Evolutionary conservation across 2,797 vertebrate genomes (phyloP).

Genomic region (Cygnus olor): DNA sequence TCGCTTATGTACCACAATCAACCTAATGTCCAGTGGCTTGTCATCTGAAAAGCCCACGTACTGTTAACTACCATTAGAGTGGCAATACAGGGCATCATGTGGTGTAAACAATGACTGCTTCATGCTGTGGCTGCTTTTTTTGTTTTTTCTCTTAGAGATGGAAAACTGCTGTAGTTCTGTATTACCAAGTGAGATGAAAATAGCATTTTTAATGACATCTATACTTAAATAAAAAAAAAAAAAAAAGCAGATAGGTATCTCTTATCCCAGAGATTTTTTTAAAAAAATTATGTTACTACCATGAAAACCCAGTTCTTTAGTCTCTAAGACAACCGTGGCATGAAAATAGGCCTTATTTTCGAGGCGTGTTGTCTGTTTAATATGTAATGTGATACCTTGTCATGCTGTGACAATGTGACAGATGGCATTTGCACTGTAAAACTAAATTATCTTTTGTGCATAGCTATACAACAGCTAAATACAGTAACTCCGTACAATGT

Average conservation of each 20-base stretch:
- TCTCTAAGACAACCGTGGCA: constrained; percentile 54
- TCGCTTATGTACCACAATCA: constrained; percentile 11
- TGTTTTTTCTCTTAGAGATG: constrained; percentile 6
- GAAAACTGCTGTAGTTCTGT: background rate
- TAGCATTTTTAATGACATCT: background rate
- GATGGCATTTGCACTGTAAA: constrained; percentile 74
- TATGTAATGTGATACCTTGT: constrained; percentile 80
- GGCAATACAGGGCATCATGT: background rate
- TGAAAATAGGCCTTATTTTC: constrained; percentile 71
- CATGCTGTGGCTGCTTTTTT: background rate
- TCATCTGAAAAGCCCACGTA: background rate
- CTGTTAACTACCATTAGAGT: constrained; percentile 3
- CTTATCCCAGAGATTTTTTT: background rate
- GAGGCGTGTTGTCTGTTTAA: constrained; percentile 75
- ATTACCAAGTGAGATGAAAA: background rate
- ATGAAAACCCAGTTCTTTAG: constrained; percentile 9
- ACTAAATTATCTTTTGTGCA: constrained; percentile 78
- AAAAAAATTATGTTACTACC: background rate
- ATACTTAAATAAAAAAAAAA: background rate
- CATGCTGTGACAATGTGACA: constrained; percentile 76
- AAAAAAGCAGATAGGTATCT: background rate
- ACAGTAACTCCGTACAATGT: constrained; percentile 52
- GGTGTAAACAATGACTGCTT: background rate
- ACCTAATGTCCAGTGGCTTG: constrained; percentile 51
- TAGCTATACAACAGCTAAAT: constrained; percentile 68